Conservation (phyloP, 2,797 vertebrate genomes). For the Echiichthys vipera region DNA sequence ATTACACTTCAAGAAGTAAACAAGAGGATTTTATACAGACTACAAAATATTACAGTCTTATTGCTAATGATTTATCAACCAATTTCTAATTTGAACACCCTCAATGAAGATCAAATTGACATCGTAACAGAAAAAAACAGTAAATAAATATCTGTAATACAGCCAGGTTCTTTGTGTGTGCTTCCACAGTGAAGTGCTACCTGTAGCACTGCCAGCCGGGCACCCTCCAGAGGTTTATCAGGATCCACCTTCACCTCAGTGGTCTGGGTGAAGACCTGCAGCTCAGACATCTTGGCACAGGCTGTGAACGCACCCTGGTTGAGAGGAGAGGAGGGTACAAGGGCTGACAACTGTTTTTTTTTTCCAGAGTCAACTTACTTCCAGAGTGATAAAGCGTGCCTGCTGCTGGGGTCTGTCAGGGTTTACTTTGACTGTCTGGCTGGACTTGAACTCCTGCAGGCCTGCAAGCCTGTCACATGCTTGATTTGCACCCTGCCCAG, state of each 20-base stretch:
- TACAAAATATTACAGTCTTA: neutral
- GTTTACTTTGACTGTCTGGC: slow-evolving; percentile 90
- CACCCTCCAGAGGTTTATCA: slow-evolving; percentile 94
- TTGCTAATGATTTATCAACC: no score
- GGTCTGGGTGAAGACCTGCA: slow-evolving; percentile 85
- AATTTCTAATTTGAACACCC: neutral
- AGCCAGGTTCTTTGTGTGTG: neutral
- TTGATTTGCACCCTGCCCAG: slow-evolving; percentile 83
- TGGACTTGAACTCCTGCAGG: slow-evolving; percentile 86
- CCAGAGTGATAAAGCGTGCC: slow-evolving; percentile 86
- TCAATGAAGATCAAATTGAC: neutral
- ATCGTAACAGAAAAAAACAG: neutral
- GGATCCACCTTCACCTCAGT: slow-evolving; percentile 95
- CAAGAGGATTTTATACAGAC: neutral
- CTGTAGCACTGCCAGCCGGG: slow-evolving; percentile 90
- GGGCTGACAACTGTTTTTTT: neutral
- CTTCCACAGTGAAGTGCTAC: slow-evolving; percentile 77
- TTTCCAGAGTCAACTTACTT: slow-evolving; percentile 85
- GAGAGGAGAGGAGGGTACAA: slow-evolving; percentile 38
- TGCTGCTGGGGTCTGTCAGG: slow-evolving; percentile 91
- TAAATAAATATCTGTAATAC: neutral
- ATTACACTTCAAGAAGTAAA: neutral
- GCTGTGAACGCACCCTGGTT: slow-evolving; percentile 87
- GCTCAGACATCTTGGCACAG: slow-evolving; percentile 82
- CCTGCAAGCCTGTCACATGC: slow-evolving; percentile 82